Evolutionary conservation across 2,797 vertebrate genomes (phyloP).

Genomic region (Coilia nasus): DNA sequence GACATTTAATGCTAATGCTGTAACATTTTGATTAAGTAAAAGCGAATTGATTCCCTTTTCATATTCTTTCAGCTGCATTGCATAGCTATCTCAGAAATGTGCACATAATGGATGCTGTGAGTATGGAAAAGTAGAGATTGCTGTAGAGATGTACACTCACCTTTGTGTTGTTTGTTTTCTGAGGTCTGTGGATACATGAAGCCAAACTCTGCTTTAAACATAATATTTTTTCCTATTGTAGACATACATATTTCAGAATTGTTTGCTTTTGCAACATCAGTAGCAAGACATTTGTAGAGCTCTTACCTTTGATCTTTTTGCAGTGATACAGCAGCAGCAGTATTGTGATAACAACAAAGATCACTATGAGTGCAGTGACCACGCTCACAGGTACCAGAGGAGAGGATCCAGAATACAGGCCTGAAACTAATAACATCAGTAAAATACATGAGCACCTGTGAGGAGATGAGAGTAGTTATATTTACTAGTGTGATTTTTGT

Average conservation of each 20-base stretch:
- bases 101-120: no score
- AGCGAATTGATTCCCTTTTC: no score
- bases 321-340: background rate
- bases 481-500: background rate
- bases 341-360: background rate
- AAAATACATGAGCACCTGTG: background rate
- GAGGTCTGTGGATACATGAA: background rate
- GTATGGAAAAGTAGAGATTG: no score
- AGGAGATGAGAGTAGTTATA: background rate
- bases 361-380: background rate
- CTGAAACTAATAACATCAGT: background rate
- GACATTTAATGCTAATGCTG: background rate
- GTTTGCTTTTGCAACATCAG: no score
- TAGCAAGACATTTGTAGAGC: background rate
- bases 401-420: background rate
- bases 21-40: no score
- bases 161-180: background rate
- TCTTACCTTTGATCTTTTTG: background rate
- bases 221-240: no score
- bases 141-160: background rate
- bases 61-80: no score
- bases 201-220: background rate
- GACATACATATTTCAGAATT: no score
- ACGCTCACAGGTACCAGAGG: background rate
- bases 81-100: no score